Evolutionary conservation across 1,140 invertebrate species (phyloP), one percentile per base, ranked within the genome.

Genomic region (Lepidotrigona ventralis): DNA sequence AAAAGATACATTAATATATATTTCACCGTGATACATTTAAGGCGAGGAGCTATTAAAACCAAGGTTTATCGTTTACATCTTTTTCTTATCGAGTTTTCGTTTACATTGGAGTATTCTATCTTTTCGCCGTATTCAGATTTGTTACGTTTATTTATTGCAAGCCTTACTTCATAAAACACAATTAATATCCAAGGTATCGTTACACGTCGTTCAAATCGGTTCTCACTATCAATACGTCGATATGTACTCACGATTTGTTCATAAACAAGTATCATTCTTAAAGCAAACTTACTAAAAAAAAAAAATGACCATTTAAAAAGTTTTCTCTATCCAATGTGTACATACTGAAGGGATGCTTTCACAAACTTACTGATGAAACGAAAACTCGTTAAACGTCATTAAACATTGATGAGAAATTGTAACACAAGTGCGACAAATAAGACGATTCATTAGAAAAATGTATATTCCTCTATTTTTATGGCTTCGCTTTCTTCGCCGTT

Each of bases 381-480:
- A 76, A 78, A 83, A 69, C 39, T 70, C 54, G 74, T 60, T 46
- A 53, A 70, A 9, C 15, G 29, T 75, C n/a, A 51, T 46, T 46
- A 19, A 66, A 46, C 29, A 26, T n/a, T 33, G 54, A 39, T 53
- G 51, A 74, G 70, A 79, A 72, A 72, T 54, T 19, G 71, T 51
- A 21, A 71, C 39, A 66, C 5, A 60, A 33, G 51, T 33, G 51
- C 23, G 33, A 73, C 58, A 29, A 29, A 53, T 76, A 58, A 2
- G 39, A 29, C 19, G 51, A 76, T 51, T 19, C 19, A 53, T 64
- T 75, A 76, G 29, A 56, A 54, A 82, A n/a, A n/a, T 29, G 14
- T 64, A 78, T 83, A 83, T 78, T 83, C 81, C 70, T 82, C 33
- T 82, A 83, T 70, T 78, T 70, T 78, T 68, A 26, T 78, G 53